Conservation (phyloP, 2,888 invertebrate species). For the Anoncus sp. region DNA sequence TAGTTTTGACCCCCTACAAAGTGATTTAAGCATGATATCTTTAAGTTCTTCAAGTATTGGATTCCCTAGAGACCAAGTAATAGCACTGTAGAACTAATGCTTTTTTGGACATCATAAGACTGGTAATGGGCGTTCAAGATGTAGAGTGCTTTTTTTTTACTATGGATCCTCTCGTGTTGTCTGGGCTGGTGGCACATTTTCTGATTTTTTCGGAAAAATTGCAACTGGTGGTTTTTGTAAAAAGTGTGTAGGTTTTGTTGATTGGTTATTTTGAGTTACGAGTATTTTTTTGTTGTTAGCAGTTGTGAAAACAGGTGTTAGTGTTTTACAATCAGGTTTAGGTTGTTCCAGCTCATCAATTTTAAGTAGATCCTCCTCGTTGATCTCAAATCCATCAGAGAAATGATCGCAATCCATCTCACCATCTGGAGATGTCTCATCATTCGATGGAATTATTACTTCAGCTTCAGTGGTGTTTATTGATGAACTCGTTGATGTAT, state of each 20-base stretch:
- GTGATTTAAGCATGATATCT: too few relatives aligned
- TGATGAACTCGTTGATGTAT: slow-evolving; percentile 27
- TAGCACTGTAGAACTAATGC: too few relatives aligned
- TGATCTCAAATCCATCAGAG: slow-evolving; percentile 46
- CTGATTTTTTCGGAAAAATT: slow-evolving; percentile 27
- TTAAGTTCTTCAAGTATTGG: too few relatives aligned
- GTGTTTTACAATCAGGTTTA: slow-evolving; percentile 21
- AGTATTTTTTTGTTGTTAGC: slow-evolving; percentile 45
- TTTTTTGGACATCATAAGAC: too few relatives aligned
- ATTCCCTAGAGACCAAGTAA: too few relatives aligned
- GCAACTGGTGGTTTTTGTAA: slow-evolving; percentile 41
- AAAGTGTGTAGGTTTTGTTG: slow-evolving; percentile 27
- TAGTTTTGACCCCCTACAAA: too few relatives aligned
- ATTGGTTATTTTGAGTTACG: slow-evolving; percentile 14
- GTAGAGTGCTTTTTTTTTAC: too few relatives aligned
- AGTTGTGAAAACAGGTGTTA: too few relatives aligned
- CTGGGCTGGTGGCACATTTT: too few relatives aligned
- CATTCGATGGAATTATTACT: slow-evolving; percentile 26
- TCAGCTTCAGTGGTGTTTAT: slow-evolving; percentile 8
- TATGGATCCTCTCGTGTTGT: too few relatives aligned
- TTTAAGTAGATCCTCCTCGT: slow-evolving; percentile 44
- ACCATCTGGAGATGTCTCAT: slow-evolving; percentile 34
- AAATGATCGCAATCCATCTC: slow-evolving; percentile 45
- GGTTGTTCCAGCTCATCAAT: slow-evolving; percentile 51
- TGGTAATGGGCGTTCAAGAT: too few relatives aligned